Conservation (phyloP, 2,888 invertebrate genomes). For the Phytoseiulus persimilis region DNA sequence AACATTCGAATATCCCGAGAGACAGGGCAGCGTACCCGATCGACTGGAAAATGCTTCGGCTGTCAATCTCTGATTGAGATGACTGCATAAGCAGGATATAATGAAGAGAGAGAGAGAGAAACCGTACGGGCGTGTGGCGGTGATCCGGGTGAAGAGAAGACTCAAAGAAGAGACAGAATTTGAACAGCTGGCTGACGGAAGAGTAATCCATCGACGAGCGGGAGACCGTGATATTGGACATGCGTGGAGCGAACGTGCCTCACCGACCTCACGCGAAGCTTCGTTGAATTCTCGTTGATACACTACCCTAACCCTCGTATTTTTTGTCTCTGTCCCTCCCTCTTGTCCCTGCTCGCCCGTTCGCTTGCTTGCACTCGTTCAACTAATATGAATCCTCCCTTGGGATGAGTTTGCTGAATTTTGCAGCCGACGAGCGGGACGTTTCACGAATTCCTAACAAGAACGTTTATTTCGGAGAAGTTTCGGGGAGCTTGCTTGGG, state of each 20-base stretch:
- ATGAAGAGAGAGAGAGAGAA: too few species aligned
- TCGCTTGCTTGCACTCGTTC: background rate
- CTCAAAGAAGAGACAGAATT: background rate
- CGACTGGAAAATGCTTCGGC: background rate
- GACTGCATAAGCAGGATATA: background rate
- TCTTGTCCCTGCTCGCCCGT: too few species aligned
- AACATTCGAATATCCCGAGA: too few species aligned
- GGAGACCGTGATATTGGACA: background rate
- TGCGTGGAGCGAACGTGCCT: background rate
- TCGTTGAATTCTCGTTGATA: background rate
- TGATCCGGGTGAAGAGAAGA: background rate
- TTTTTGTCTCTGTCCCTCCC: background rate
- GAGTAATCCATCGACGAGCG: background rate
- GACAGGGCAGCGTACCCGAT: background rate
- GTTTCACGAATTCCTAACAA: background rate
- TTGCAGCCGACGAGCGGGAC: background rate
- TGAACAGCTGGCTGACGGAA: background rate
- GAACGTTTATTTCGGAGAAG: background rate
- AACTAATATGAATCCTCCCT: background rate
- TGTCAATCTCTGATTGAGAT: too few species aligned
- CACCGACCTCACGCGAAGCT: background rate
- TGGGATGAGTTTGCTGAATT: background rate
- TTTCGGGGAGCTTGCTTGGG: background rate
- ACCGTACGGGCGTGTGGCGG: background rate
- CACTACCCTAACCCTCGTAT: background rate